phyloP scores from a whole-genome alignment of 2,888 invertebrate species.

The Antitype chi region DNA sequence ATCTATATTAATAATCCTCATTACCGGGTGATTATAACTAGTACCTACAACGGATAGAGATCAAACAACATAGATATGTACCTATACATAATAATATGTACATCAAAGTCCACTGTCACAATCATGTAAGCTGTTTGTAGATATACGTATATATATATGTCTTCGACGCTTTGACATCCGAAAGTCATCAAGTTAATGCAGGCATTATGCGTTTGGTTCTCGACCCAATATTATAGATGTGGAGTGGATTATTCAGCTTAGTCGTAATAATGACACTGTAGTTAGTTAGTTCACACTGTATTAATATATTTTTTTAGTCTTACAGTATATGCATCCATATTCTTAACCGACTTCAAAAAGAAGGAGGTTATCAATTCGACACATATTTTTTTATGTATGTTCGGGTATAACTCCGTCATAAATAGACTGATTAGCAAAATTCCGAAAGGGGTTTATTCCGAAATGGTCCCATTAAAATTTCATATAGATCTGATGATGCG shows the following conservation, averaged over 20 bases:
- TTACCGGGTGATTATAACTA: not conserved
- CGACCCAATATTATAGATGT: constrained; percentile 14
- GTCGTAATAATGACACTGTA: not conserved
- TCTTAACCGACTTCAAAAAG: too few species aligned
- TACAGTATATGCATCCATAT: not conserved
- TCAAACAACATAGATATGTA: not conserved
- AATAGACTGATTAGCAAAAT: too few species aligned
- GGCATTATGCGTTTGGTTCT: constrained; percentile 30
- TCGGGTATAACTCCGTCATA: too few species aligned
- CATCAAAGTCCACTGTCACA: constrained; percentile 24
- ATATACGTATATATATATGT: not conserved
- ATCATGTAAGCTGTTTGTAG: constrained; percentile 5
- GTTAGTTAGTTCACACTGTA: not conserved
- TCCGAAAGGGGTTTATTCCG: too few species aligned
- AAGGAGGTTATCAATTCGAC: too few species aligned
- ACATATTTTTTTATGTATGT: too few species aligned
- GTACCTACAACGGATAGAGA: not conserved
- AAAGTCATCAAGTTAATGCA: constrained; percentile 51
- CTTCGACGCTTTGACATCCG: constrained; percentile 27
- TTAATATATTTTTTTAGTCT: not conserved
- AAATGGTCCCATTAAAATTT: too few species aligned
- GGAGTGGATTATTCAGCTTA: constrained; percentile 18
- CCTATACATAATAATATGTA: not conserved
- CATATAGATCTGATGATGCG: too few species aligned
- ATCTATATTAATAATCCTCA: not conserved